Evolutionary conservation across 1,140 invertebrate genomes (phyloP).

Genomic region (Orchestia grillus): DNA sequence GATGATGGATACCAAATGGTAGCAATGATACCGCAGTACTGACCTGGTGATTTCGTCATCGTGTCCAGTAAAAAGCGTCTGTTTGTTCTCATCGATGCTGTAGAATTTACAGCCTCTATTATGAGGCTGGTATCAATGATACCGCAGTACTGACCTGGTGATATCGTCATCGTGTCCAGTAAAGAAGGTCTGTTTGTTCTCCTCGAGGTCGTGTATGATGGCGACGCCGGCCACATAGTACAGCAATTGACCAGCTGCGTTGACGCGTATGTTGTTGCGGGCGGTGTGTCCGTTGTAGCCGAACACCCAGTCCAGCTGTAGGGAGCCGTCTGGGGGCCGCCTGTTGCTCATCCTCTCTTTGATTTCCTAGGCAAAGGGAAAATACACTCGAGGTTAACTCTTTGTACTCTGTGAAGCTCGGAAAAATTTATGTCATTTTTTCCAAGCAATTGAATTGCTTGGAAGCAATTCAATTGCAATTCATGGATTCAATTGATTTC

Average conservation of each 20-base stretch:
- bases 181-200: conserved; percentile 61
- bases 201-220: conserved; percentile 59
- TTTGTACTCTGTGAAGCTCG: neutral
- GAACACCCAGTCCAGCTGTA: conserved; percentile 65
- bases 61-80: conserved; percentile 63
- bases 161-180: conserved; percentile 66
- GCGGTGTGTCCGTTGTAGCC: conserved; percentile 67
- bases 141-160: conserved; percentile 60
- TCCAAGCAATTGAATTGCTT: no score
- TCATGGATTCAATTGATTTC: no score
- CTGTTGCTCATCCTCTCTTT: conserved; percentile 58
- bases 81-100: conserved; percentile 56
- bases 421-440: no score
- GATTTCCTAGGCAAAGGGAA: neutral
- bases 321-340: conserved; percentile 59
- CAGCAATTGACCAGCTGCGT: conserved; percentile 57
- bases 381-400: neutral
- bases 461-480: no score
- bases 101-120: conserved; percentile 3
- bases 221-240: conserved; percentile 67
- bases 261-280: conserved; percentile 64
- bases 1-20: conserved; percentile 21
- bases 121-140: neutral
- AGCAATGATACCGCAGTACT: neutral
- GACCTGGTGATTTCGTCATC: conserved; percentile 66